Conservation (phyloP, 2,113 vertebrate species). For the Aplodontia rufa region DNA sequence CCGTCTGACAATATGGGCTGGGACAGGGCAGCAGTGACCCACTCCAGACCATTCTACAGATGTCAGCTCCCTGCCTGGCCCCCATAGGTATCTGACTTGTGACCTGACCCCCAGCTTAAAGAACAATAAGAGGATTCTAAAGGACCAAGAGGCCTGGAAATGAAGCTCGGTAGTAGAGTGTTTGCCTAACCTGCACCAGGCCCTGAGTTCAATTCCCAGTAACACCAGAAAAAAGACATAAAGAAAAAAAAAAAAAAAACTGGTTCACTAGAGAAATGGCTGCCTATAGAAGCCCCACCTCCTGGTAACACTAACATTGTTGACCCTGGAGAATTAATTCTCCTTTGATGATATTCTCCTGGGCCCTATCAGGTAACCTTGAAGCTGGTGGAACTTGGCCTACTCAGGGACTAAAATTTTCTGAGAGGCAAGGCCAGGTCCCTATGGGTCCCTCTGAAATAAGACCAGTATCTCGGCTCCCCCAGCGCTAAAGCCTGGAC, state of each 20-base stretch:
- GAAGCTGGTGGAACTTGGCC: not conserved
- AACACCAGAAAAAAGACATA: too few relatives aligned
- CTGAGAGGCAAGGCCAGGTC: not conserved
- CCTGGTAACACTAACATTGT: fast-evolving
- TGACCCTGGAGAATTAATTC: not conserved
- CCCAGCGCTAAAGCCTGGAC: fast-evolving
- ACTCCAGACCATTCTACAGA: too few relatives aligned
- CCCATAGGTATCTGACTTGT: not conserved
- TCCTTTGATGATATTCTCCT: not conserved
- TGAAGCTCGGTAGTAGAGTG: not conserved
- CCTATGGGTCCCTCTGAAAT: not conserved
- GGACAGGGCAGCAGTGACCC: fast-evolving
- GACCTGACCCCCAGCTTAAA: not conserved
- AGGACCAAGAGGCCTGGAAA: not conserved
- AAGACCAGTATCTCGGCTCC: not conserved
- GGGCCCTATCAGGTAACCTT: not conserved
- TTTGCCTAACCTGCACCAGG: not conserved
- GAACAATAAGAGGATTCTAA: fast-evolving
- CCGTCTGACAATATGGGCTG: not conserved
- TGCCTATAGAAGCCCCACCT: not conserved
- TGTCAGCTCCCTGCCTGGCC: not conserved
- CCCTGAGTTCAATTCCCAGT: not conserved
- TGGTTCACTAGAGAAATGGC: fast-evolving
- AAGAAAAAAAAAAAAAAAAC: too few relatives aligned
- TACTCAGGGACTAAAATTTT: not conserved